Base-by-base conservation (phyloP, 1,140 invertebrate genomes). In the Drosophila parabipectinata region DNA sequence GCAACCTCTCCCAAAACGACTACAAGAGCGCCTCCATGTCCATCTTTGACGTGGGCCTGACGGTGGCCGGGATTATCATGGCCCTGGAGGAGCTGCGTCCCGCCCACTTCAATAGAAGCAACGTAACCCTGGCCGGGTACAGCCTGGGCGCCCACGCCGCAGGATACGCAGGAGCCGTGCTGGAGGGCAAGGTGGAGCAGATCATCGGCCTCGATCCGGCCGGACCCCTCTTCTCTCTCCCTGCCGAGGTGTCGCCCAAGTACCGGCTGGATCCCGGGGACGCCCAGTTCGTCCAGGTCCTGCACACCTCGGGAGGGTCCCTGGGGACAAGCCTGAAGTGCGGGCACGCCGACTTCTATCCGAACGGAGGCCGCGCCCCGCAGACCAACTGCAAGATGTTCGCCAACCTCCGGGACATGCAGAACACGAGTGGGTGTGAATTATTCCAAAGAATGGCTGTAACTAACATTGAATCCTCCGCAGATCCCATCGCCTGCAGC, bases 111-210 rank as follows among this genome's bases (percentile, higher is more conserved):
- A 72, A 92, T 45, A 91, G 93, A 0, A 79, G 93, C 58, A 91
- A 94, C 61, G 91, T 95, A 10, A 95, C 96, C 83, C 92, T 96
- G 56, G 94, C 95, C 28, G 95, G 97, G 0, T 97, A 98, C 90
- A 98, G 97, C 75, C 93, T 98, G 34, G 97, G 97, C 6, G 97
- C 97, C 2, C 97, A 98, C 63, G 95, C 97, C 2, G 96, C 96
- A 51, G 97, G 97, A 10, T 97, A 97, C 84, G 95, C 96, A 0
- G 97, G 96, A 0, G 92, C 92, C 56, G 92, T 93, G 55, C 81
- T 94, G 1, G 92, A 90, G 52, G 92, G 92, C 4, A 92, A 93
- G 52, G 93, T 91, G 32, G 89, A 90, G 41, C 84, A 90, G 54
- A 92, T 92, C 10, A 91, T 92, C 32, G 91, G 97, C 14, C 77